Conservation (phyloP, 2,113 vertebrate genomes). For the Ptilorrhoa leucosticta region DNA sequence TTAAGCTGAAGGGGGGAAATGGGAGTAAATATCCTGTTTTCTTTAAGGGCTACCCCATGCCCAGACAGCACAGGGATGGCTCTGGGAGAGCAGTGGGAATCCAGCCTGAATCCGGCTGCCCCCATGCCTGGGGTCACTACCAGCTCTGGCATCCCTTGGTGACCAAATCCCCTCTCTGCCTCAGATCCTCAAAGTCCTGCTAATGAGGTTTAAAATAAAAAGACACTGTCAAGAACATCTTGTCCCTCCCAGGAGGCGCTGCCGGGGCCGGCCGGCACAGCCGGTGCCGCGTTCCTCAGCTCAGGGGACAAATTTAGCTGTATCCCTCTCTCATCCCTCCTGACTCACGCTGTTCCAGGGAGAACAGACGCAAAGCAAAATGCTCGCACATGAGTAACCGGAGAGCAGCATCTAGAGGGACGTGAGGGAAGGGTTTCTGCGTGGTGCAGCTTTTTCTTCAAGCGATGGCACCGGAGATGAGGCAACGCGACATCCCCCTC, state of each 20-base stretch:
- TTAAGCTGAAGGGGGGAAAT: neutral
- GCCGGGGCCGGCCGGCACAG: neutral
- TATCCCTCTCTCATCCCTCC: neutral
- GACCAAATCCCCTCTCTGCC: neutral
- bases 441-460: neutral
- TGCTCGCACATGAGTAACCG: neutral
- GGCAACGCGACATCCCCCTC: neutral
- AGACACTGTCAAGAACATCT: neutral
- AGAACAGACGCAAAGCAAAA: constrained; percentile 16
- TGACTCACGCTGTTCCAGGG: constrained; percentile 25
- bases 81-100: neutral
- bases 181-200: neutral
- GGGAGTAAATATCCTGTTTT: neutral
- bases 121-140: neutral
- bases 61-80: neutral
- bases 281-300: neutral
- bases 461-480: neutral
- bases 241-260: neutral
- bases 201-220: neutral
- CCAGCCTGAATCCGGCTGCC: neutral
- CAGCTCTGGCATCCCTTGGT: neutral
- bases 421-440: neutral
- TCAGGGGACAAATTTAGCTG: constrained; percentile 17
- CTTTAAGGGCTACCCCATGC: neutral
- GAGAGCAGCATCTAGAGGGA: constrained; percentile 47